Conservation (phyloP, 2,797 vertebrate species). For the Sphenopsis melanotis region DNA sequence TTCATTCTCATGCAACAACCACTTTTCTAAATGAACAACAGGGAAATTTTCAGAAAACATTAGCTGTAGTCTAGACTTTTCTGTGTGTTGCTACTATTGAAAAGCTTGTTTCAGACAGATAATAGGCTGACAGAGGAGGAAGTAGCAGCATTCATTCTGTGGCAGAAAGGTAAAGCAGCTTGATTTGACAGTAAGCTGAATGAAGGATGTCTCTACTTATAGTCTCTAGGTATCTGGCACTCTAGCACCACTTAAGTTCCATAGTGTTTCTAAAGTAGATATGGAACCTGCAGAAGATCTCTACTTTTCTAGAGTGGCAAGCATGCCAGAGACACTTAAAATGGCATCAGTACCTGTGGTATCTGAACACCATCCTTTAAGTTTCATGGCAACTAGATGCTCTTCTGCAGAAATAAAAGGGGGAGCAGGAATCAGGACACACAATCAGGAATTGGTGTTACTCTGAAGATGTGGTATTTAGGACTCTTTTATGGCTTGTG, state of each 20-base stretch:
- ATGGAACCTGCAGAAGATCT: not conserved
- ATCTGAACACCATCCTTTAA: not conserved
- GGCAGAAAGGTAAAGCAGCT: not conserved
- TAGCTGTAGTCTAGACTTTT: not conserved
- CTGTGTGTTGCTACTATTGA: not conserved
- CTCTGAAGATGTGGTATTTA: not conserved
- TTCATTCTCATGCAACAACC: not conserved
- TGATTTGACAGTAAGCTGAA: not conserved
- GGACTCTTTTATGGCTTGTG: not conserved
- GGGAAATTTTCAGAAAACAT: slow-evolving; percentile 7
- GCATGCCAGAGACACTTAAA: not conserved
- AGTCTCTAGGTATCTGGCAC: not conserved
- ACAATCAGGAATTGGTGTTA: not conserved
- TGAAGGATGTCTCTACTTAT: not conserved
- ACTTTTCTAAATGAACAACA: slow-evolving; percentile 24
- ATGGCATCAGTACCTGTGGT: not conserved
- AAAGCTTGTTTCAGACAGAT: not conserved
- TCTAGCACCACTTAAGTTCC: not conserved
- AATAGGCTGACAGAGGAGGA: not conserved
- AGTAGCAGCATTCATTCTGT: not conserved
- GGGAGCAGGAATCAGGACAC: rapidly evolving
- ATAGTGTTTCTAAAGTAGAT: not conserved
- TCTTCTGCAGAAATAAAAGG: not conserved
- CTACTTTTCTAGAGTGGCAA: not conserved
- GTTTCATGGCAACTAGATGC: not conserved